Base-by-base conservation (phyloP, 2,797 vertebrate species). In the Lepidocolaptes lacrymiger region DNA sequence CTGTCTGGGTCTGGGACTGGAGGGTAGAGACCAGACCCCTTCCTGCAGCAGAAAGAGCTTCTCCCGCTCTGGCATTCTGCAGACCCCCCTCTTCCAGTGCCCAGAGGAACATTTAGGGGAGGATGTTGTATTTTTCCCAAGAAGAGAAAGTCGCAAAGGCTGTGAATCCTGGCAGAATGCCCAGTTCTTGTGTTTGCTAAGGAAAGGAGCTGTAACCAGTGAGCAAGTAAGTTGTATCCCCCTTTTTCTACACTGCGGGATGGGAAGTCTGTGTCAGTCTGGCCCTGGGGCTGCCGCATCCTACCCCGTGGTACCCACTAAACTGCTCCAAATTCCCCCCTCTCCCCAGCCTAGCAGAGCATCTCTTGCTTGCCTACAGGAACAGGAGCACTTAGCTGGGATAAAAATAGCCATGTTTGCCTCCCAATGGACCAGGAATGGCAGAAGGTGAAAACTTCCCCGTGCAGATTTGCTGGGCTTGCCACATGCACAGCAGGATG, bases 351-450 rank as follows among this genome's bases (percentile, higher is more conserved):
- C 79, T 84, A 43, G 83, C 36, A 78, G 77, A 81, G 28, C 69
- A 58, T 72, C 73, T 88, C 62, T 77, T 2, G 0, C 62, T 83
- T 51, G 79, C 76, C 86, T 90, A 88, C 88, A 16, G 46, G 69
- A 94, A 77, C 68, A 77, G 78, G 67, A 96, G 88, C 95, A 88
- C 96, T 96, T 95, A 84, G 69, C 94, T 34, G 21, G 73, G 95
- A 95, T 97, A 95, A 97, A 97, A 97, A 97, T 96, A 97, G 83
- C 88, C 55, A 24, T 36, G 69, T 88, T 95, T 85, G 72, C 73
- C 58, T 97, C 94, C 93, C 95, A 3, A 34, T 68, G 93, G 95
- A 84, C 69, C 10, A 3, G 64, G 44, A 62, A 91, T 96, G 91
- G 93, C 91, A 94, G 93, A 89, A 96, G 91, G 88, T 93, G 88